Conservation (phyloP, 2,888 invertebrate genomes). For the Microplitis deprimator region DNA sequence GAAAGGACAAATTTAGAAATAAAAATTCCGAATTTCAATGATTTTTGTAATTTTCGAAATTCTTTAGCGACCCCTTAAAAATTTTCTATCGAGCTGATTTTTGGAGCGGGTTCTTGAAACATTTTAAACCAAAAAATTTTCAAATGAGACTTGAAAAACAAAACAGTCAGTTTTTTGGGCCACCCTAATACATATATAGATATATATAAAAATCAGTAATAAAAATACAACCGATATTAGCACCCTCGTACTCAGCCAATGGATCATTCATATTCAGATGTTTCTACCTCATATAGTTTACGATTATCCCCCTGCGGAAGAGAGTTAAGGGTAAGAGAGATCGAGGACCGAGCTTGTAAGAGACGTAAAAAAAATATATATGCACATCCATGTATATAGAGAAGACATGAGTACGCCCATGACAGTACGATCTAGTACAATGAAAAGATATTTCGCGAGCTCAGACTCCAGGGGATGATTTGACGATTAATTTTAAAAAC, state of each 20-base stretch:
- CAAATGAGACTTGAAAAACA: no score
- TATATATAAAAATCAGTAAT: background rate
- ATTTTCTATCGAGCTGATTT: no score
- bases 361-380: constrained; percentile 2
- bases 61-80: no score
- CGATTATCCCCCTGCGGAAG: constrained; percentile 53
- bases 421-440: background rate
- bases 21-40: no score
- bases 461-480: constrained; percentile 32
- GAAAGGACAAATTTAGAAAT: no score
- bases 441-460: constrained; percentile 19
- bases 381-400: background rate
- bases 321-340: background rate
- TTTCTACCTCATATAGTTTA: constrained; percentile 69
- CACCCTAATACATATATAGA: background rate
- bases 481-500: constrained; percentile 44
- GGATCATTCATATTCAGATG: constrained; percentile 60
- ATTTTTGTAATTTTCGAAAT: no score
- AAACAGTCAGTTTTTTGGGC: no score
- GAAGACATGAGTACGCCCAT: constrained; percentile 13
- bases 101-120: no score
- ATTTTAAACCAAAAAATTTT: no score
- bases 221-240: constrained; percentile 40
- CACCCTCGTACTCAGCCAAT: constrained; percentile 37
- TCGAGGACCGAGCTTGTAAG: no score